phyloP scores from a whole-genome alignment of 2,888 invertebrate genomes.

The Eupithecia tripunctaria region DNA sequence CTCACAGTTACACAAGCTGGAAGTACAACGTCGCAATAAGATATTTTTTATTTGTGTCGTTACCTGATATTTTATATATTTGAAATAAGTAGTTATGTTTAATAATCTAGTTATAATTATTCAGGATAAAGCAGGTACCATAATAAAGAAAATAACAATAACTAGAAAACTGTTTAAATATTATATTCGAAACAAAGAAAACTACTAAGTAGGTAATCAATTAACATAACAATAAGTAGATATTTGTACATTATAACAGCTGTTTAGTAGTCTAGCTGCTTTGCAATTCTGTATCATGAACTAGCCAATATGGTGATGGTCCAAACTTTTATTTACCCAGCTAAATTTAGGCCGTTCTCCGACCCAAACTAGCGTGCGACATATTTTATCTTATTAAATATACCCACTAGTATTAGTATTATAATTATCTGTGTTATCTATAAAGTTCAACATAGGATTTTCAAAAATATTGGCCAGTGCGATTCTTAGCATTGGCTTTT shows the following conservation, averaged over 20 bases:
- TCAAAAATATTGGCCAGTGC: no score
- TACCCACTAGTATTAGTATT: no score
- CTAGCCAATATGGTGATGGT: neutral
- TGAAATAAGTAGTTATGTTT: neutral
- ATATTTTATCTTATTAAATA: no score
- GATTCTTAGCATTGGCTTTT: no score
- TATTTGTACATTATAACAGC: neutral
- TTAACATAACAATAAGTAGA: conserved; percentile 3
- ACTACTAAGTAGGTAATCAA: neutral
- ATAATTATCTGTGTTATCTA: no score
- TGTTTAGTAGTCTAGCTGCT: neutral
- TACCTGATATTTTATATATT: neutral
- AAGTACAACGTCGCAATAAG: neutral
- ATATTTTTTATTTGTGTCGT: neutral
- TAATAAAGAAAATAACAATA: neutral
- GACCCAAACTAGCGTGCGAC: no score
- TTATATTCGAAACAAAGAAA: neutral
- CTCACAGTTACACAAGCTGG: neutral
- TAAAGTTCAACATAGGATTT: no score
- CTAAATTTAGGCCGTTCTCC: neutral
- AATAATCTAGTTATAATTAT: neutral
- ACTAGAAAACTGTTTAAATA: neutral
- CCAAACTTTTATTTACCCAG: neutral
- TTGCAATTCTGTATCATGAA: neutral
- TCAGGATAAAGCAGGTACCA: neutral